phyloP scores from a whole-genome alignment of 2,888 invertebrate species.

The Hartigia nigra region DNA sequence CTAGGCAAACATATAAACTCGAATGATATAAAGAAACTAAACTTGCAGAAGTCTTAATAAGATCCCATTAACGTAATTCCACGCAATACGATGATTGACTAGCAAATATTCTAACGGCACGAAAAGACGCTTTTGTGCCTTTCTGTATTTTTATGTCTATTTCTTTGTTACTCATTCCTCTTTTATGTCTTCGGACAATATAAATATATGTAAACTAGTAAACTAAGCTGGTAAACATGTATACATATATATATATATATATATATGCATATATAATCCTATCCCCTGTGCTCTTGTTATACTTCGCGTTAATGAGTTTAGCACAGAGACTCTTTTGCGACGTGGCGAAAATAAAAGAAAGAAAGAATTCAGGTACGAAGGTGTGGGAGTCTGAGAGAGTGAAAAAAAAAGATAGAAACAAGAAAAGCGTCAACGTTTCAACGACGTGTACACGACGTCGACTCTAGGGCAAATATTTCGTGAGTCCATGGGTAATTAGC shows the following conservation, averaged over 20 bases:
- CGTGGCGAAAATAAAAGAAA: neutral
- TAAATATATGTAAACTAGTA: neutral
- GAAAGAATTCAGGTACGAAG: neutral
- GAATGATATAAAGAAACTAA: slow-evolving; percentile 44
- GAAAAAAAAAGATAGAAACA: neutral
- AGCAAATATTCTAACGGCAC: slow-evolving; percentile 31
- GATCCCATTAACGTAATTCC: slow-evolving; percentile 56
- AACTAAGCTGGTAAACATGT: neutral
- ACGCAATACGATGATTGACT: slow-evolving; percentile 48
- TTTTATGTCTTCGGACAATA: neutral
- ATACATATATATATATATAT: neutral
- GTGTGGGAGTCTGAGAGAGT: neutral
- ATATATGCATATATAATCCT: neutral
- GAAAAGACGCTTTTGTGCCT: neutral
- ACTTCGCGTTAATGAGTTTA: neutral
- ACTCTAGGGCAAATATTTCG: neutral
- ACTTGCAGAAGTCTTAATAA: slow-evolving; percentile 46
- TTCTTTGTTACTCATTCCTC: slow-evolving; percentile 8
- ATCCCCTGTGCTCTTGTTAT: neutral
- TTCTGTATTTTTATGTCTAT: slow-evolving; percentile 11
- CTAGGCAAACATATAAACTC: slow-evolving; percentile 32
- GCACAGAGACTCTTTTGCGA: neutral
- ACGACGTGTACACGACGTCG: neutral
- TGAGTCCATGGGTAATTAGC: slow-evolving; percentile 6
- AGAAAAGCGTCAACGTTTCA: neutral